These are phyloP conservation scores for Cheilosia variabilis DNA, from an alignment of 2,888 invertebrate species.

Conservation along the genomic window DNA sequence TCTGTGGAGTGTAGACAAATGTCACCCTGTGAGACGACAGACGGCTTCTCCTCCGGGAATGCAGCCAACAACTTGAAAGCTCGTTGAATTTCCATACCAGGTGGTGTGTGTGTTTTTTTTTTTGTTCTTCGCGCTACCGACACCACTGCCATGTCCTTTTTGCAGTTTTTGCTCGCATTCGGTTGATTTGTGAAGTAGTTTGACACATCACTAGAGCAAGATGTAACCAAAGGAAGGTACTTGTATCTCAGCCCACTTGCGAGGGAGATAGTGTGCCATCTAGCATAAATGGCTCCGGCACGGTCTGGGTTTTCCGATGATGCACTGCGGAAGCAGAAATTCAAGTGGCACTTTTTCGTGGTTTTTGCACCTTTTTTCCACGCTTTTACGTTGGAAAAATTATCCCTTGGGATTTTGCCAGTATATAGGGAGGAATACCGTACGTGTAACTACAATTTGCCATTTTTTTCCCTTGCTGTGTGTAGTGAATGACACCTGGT, in stretches of 20 bases:
- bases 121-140: neutral
- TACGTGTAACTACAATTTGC: constrained; percentile 56
- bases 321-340: constrained; percentile 72
- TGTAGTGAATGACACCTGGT: constrained; percentile 69
- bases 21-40: constrained; percentile 50
- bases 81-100: constrained; percentile 59
- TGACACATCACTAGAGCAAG: constrained; percentile 71
- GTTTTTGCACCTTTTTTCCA: constrained; percentile 63
- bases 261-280: neutral
- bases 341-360: constrained; percentile 74
- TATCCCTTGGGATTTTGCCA: constrained; percentile 62
- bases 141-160: constrained; percentile 42
- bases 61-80: constrained; percentile 71
- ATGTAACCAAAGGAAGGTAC: constrained; percentile 57
- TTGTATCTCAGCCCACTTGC: constrained; percentile 7
- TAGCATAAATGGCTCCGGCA: constrained; percentile 16
- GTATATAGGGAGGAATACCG: constrained; percentile 21
- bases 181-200: constrained; percentile 71
- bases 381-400: constrained; percentile 59
- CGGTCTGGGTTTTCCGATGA: constrained; percentile 41
- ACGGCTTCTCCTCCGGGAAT: constrained; percentile 46
- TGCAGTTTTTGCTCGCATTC: constrained; percentile 30
- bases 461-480: constrained; percentile 26
- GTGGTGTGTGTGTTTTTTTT: neutral
- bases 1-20: constrained; percentile 45